Evolutionary conservation across 2,888 invertebrate species (phyloP), one percentile per base, ranked within the genome.

Genomic region (Petrolisthes manimaculis): DNA sequence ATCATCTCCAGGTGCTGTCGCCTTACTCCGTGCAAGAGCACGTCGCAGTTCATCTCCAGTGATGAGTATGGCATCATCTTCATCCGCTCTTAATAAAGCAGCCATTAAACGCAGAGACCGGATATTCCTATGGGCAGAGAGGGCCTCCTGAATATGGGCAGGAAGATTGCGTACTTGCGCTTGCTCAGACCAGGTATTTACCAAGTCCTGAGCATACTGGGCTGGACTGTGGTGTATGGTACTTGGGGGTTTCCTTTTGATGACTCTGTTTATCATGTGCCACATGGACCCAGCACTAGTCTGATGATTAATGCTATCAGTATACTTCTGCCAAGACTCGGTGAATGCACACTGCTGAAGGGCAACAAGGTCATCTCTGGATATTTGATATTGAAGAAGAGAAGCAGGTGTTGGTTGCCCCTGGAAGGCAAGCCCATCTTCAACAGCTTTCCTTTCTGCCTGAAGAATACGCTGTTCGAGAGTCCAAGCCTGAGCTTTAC

Each of bases 251-350:
- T 69, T 83, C 69, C 55, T 83, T 37, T 83, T 83, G 51, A 83
- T 51, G 18, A 83, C 69, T n/a, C n/a, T 55, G 80, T 69, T 83
- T 61, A 83, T 83, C 69, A 69, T 61, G 37, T 51, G 37, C 83
- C 83, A 83, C 83, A 69, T 83, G 55, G 51, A 21, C 37, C 37
- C 37, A 37, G 37, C 37, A 37, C 37, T 37, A 1, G 37, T 37
- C 37, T 37, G 37, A 37, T 83, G 69, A 24, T 69, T 83, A 18
- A 69, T 83, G 83, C 69, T 24, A 69, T 69, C 69, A 8, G 55
- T 83, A 37, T 69, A 83, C 37, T 83, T 83, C 37, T 61, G 24
- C 83, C 83, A 83, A n/a, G 83, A 83, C 14, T 83, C 83, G 24
- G 53, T 61, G 51, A 9, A 6, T 8, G 24, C 5, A 51, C 83